Base-by-base conservation (phyloP, 2,113 vertebrate species). In the Passerina amoena region DNA sequence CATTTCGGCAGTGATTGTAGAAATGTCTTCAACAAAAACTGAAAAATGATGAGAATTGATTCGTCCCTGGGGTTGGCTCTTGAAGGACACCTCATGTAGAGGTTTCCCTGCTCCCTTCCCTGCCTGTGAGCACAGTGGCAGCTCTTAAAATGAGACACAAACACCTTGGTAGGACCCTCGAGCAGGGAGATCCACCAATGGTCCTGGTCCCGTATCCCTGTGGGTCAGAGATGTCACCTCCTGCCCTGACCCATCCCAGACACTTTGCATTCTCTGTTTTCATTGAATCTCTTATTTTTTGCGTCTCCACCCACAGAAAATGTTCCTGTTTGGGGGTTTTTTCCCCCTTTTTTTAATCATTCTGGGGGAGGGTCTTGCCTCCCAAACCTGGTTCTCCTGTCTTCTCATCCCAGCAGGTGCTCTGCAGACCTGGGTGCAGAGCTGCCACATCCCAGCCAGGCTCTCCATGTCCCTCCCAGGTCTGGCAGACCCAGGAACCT, bases 281-380 rank as follows among this genome's bases (percentile, higher is more conserved):
- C 88, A 3, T 19, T 28, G 11, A 28, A 14, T 20, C 42, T 86
- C 42, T 40, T 5, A 3, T 7, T 6, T 90, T 86, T 88, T 86
- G n/a, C 8, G 0, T 35, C 12, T 5, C n/a, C 15, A 14, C n/a
- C 3, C 38, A 21, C 2, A 4, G 38, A 30, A 94, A 45, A 42
- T 2, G 2, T 16, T 45, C 19, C 35, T 28, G 11, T 20, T 31
- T 47, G 16, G 19, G 0, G 0, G 57, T 33, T 18, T 61, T 18
- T 1, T 48, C 1, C 0, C 1, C 3, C 4, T 25, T n/a, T n/a
- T 75, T 69, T 33, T 1, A 12, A 28, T 60, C 5, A 2, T 78
- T 81, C 60, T 75, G 60, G 28, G 28, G 75, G 56, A 42, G 4
- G 24, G 9, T 81, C 11, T 82, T 14, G 7, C 51, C 91, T 44